Evolutionary conservation across 2,888 invertebrate species (phyloP), one percentile per base, ranked within the genome.

Genomic region (Psylliodes chrysocephalus): DNA sequence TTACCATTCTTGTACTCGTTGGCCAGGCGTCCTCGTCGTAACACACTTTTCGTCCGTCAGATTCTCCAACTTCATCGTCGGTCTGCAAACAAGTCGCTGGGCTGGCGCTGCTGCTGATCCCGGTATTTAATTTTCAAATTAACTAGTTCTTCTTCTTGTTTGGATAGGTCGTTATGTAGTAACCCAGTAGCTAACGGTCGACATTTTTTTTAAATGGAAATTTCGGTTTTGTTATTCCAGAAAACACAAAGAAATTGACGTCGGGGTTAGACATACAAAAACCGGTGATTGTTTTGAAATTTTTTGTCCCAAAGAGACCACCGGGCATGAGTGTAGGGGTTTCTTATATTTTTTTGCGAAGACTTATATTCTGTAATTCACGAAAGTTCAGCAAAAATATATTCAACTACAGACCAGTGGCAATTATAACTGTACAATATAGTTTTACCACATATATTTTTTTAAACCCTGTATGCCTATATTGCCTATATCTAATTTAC

Each of bases 101-200:
- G 25, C 28, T 28, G 38, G 44, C 46, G 22, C n/a, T 22, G 25
- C 28, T 28, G 38, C 46, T 55, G 22, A n/a, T 22, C 22, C 28
- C 30, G 28, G 2, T 55, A 18, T 55, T 55, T 42, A 44, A 55
- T 55, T 55, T 55, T 55, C 55, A 8, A 46, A 55, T 55, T 55
- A 55, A 46, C 42, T 42, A 40, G 38, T 28, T 33, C 17, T 18
- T 5, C 55, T 44, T 28, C 30, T 55, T 55, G 55, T 55, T 55
- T 55, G 55, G 28, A 44, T n/a, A 30, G 28, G 17, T 55, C 44
- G 55, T 55, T 55, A 55, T 55, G 19, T 10, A 25, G 30, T 30
- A 14, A n/a, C 18, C 44, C 55, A 46, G 55, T 55, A 55, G 55
- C 28, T 14, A 14, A 15, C 30, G 28, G 25, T 44, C 30, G 18